phyloP scores from a whole-genome alignment of 2,113 vertebrate genomes.

The Bubo blakistoni region DNA sequence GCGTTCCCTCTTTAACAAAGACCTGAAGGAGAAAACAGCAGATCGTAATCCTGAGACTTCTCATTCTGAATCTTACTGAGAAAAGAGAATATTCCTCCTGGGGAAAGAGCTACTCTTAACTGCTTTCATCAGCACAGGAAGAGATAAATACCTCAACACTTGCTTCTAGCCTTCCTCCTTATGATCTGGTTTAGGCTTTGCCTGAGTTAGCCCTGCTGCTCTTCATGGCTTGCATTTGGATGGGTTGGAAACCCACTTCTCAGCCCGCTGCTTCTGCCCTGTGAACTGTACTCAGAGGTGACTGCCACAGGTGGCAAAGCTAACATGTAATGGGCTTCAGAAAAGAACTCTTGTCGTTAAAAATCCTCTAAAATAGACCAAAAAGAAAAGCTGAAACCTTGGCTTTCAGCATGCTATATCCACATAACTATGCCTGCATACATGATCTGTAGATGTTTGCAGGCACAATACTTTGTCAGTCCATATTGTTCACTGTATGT shows the following conservation, averaged over 20 bases:
- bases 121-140: not conserved
- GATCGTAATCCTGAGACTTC: not conserved
- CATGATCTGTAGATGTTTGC: not conserved
- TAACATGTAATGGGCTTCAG: not conserved
- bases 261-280: not conserved
- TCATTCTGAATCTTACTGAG: not conserved
- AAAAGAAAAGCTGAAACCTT: not conserved
- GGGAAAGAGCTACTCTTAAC: not conserved
- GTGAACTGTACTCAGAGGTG: not conserved
- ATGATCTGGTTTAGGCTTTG: not conserved
- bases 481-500: not conserved
- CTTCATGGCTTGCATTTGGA: not conserved
- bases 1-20: conserved; percentile 94
- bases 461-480: not conserved
- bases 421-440: not conserved
- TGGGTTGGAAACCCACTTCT: not conserved
- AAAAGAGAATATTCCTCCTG: not conserved
- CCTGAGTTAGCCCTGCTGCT: not conserved
- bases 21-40: conserved; percentile 73
- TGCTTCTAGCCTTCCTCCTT: not conserved
- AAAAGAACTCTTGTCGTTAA: not conserved
- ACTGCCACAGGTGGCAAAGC: not conserved
- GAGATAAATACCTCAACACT: not conserved
- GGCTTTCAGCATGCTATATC: not conserved
- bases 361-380: not conserved